Percentiles rank a stretch among this genome's conserved stretches.
Evolutionary conservation across 2,113 vertebrate species (phyloP).

Genomic region (Manacus vitellinus): DNA sequence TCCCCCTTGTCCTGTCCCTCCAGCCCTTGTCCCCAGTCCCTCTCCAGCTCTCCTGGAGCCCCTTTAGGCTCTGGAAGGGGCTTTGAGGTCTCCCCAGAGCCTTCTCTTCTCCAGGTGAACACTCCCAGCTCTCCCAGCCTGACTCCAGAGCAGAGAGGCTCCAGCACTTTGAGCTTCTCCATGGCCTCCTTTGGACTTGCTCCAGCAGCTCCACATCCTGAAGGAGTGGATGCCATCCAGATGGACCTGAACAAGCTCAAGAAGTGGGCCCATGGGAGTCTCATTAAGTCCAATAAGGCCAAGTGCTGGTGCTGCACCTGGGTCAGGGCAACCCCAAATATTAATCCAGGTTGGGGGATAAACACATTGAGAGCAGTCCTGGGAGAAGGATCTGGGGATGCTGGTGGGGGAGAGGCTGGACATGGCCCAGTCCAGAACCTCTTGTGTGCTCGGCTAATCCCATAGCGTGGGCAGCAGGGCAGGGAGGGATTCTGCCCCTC

Average conservation of each 20-base stretch:
- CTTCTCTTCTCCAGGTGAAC: too few relatives aligned
- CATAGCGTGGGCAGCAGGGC: not conserved
- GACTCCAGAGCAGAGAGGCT: not conserved
- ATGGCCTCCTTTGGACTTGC: not conserved
- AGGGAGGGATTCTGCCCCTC: not conserved
- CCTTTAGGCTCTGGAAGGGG: too few relatives aligned
- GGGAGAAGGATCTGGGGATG: not conserved
- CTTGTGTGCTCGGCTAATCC: not conserved
- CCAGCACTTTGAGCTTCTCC: not conserved
- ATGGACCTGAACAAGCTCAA: not conserved
- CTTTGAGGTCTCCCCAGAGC: too few relatives aligned
- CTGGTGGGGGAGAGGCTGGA: not conserved
- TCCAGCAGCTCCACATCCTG: not conserved
- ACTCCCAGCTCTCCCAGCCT: not conserved
- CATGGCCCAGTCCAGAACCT: not conserved
- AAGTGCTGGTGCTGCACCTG: not conserved
- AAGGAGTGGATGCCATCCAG: not conserved
- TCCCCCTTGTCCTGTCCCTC: not conserved
- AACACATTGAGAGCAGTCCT: not conserved
- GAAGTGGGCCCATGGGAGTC: not conserved
- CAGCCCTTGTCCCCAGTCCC: too few relatives aligned
- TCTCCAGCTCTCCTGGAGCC: too few relatives aligned
- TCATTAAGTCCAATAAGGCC: not conserved
- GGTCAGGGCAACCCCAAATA: not conserved
- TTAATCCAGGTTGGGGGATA: not conserved